phyloP scores from a whole-genome alignment of 2,888 invertebrate species.

The Erebia aethiops region DNA sequence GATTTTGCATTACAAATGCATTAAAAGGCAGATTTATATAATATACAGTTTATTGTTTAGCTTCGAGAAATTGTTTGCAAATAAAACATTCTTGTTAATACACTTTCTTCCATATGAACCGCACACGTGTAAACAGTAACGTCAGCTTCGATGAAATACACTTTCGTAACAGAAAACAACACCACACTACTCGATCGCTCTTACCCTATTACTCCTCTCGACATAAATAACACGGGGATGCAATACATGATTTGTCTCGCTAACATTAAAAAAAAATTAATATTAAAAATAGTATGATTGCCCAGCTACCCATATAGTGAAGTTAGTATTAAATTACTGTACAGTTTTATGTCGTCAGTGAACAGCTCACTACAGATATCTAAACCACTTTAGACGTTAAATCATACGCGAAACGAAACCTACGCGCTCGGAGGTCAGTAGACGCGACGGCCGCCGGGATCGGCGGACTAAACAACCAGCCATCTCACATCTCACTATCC shows the following conservation, averaged over 20 bases:
- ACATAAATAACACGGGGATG: constrained; percentile 63
- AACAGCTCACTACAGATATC: constrained; percentile 71
- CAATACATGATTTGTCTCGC: constrained; percentile 68
- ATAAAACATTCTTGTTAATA: constrained; percentile 43
- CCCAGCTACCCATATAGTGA: constrained; percentile 81
- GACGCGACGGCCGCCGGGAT: neutral
- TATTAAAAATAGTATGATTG: constrained; percentile 79
- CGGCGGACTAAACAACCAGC: constrained; percentile 5
- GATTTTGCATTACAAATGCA: constrained; percentile 65
- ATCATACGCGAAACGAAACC: constrained; percentile 11
- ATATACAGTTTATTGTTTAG: constrained; percentile 66
- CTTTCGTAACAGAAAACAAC: constrained; percentile 45
- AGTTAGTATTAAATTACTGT: constrained; percentile 80
- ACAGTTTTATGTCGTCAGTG: constrained; percentile 66
- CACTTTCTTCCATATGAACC: constrained; percentile 44
- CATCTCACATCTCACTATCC: constrained; percentile 62
- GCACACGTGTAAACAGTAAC: constrained; percentile 42
- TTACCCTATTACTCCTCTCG: constrained; percentile 50
- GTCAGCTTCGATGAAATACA: constrained; percentile 36
- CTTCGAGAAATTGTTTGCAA: constrained; percentile 55
- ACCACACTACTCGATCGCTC: constrained; percentile 57
- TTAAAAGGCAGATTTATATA: constrained; percentile 73
- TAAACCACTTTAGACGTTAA: constrained; percentile 54
- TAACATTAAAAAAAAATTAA: constrained; percentile 61
- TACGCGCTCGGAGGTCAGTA: constrained; percentile 29